Percentiles rank a stretch among this genome's conserved stretches.
phyloP scores from a whole-genome alignment of 2,113 vertebrate genomes.

The Toxotes chatareus region DNA sequence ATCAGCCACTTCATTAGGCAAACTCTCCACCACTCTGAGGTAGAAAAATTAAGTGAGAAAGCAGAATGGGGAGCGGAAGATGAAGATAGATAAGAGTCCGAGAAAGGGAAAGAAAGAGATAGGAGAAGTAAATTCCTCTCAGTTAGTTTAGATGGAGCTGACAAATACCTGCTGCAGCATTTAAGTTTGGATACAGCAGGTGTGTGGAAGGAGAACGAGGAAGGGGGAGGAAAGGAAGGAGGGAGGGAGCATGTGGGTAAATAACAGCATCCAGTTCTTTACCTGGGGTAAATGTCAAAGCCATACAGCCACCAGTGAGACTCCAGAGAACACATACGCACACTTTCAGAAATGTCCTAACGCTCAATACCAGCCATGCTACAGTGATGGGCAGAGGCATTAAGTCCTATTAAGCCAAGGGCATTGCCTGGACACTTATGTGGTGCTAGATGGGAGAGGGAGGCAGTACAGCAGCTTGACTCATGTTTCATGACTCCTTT shows the following conservation, averaged over 20 bases:
- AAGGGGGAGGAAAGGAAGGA: not conserved
- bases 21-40: constrained; percentile 72
- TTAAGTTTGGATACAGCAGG: not conserved
- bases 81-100: constrained; percentile 62
- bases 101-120: constrained; percentile 49
- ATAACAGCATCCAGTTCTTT: constrained; percentile 69
- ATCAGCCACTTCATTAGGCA: constrained; percentile 83
- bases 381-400: constrained; percentile 70
- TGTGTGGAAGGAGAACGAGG: constrained; percentile 8
- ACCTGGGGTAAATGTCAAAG: constrained; percentile 80
- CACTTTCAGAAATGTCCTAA: constrained; percentile 68
- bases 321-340: constrained; percentile 64
- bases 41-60: constrained; percentile 72
- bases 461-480: constrained; percentile 57
- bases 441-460: constrained; percentile 61
- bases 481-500: constrained; percentile 69
- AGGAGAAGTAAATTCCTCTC: constrained; percentile 43
- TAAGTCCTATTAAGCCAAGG: constrained; percentile 76
- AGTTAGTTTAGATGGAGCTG: constrained; percentile 51
- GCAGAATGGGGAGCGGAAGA: constrained; percentile 55
- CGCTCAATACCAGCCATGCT: constrained; percentile 67
- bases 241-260: constrained; percentile 21
- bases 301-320: constrained; percentile 75
- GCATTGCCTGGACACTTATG: constrained; percentile 72
- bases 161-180: constrained; percentile 54